Base-by-base conservation (phyloP, 1,140 invertebrate genomes). In the Drosophila albomicans region DNA sequence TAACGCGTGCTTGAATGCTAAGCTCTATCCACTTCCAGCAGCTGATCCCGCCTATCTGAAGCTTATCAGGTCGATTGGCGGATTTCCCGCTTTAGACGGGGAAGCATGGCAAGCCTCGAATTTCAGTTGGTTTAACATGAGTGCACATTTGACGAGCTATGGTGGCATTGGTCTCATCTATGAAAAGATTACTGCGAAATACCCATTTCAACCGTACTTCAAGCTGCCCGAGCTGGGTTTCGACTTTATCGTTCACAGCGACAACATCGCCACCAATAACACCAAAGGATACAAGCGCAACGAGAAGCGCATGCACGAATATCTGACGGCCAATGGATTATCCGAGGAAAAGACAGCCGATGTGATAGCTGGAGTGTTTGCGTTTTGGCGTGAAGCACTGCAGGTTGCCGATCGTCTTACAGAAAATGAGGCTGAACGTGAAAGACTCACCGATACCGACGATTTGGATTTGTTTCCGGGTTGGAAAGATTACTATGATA, bases 111-210 rank as follows among this genome's bases (percentile, higher is more conserved):
- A 79, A 11, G 25, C 81, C 10, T 49, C 69, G 8, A 87, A 67
- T 10, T 92, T 91, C 16, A 86, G 78, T 45, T 92, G 91, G 91
- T 92, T 92, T 30, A 92, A 92, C 65, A 92, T 92, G 91, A 92
- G 84, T 66, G 63, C 84, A 8, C 75, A 90, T 8, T 59, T 92
- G 7, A 91, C 76, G 0, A 92, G 91, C 51, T 92, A 77, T 5
- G 90, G 84, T 4, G 59, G 16, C 2, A 2, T 25, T 0, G 78
- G 81, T 5, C 56, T 91, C 1, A 86, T 92, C 7, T 35, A 74
- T 25, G 87, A 91, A 2, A 16, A 79, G 0, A 72, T 82, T 10
- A 1, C 74, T 48, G 84, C 84, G 0, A 65, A 79, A 28, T 76
- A 86, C 46, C 91, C 91, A 0, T 92, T 89, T 20, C 4, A 35